Evolutionary conservation across 1,140 invertebrate genomes (phyloP).

Genomic region (Helicoverpa zea): DNA sequence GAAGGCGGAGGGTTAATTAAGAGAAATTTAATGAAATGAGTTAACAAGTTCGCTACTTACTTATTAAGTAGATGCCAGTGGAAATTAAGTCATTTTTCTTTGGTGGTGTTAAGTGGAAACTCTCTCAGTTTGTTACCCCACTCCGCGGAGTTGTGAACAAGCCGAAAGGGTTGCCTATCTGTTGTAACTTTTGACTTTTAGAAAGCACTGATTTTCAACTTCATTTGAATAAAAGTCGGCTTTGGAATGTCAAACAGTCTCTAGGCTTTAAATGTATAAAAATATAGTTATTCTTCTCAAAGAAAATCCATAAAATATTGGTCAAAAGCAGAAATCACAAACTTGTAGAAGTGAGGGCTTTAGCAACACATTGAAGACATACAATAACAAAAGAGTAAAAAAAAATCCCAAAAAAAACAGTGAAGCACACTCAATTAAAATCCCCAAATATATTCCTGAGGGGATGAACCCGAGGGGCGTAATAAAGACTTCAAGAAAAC

Average conservation of each 20-base stretch:
- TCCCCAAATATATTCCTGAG: conserved; percentile 17
- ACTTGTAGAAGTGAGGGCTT: too few relatives aligned
- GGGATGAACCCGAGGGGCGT: conserved; percentile 1
- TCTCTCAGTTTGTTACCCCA: not conserved
- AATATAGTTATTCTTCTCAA: too few relatives aligned
- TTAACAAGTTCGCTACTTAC: conserved; percentile 13
- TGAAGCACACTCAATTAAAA: not conserved
- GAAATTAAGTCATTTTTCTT: conserved; percentile 35
- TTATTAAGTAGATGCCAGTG: conserved; percentile 17
- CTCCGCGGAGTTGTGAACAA: too few relatives aligned
- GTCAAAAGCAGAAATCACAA: too few relatives aligned
- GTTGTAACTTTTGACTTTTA: too few relatives aligned
- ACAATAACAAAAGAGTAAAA: not conserved
- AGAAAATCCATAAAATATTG: too few relatives aligned
- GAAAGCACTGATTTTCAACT: too few relatives aligned
- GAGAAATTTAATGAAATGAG: conserved; percentile 38
- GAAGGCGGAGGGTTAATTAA: conserved; percentile 15
- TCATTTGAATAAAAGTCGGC: too few relatives aligned
- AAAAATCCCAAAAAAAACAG: not conserved
- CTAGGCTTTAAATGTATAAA: too few relatives aligned
- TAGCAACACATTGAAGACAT: not conserved
- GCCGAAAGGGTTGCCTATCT: too few relatives aligned
- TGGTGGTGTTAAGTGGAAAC: not conserved
- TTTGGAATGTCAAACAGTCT: too few relatives aligned
- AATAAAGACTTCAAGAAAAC: conserved; percentile 45